Percentiles rank a stretch among this genome's conserved stretches.
phyloP scores from a whole-genome alignment of 2,888 invertebrate genomes.

The Megamerina dolium region DNA sequence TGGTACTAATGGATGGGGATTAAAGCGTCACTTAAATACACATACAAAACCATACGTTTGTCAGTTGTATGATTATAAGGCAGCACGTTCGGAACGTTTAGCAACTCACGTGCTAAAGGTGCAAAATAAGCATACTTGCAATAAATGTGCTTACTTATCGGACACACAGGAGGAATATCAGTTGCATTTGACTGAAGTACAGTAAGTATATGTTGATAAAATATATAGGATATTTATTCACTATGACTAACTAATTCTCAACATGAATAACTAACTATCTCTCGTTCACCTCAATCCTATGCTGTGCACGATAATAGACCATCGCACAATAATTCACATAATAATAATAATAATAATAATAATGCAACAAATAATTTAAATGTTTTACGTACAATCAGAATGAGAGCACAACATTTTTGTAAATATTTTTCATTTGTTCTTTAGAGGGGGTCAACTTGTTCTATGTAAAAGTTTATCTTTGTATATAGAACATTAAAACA shows the following conservation, averaged over 20 bases:
- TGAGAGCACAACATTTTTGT: conserved; percentile 47
- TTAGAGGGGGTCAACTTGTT: too few relatives aligned
- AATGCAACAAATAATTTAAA: conserved; percentile 41
- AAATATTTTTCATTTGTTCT: conserved; percentile 31
- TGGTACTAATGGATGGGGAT: conserved; percentile 89
- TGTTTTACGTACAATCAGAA: conserved; percentile 49
- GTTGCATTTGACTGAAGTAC: conserved; percentile 70
- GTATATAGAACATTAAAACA: too few relatives aligned
- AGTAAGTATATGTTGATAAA: conserved; percentile 55
- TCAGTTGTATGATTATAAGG: conserved; percentile 87
- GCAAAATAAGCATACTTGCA: conserved; percentile 85
- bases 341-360: conserved; percentile 29
- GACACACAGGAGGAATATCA: conserved; percentile 76
- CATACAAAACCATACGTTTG: conserved; percentile 89
- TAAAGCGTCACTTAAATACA: conserved; percentile 86
- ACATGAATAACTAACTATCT: too few relatives aligned
- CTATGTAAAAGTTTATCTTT: not conserved
- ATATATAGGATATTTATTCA: too few relatives aligned
- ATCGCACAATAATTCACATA: conserved; percentile 39
- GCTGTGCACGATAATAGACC: conserved; percentile 40
- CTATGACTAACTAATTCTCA: too few relatives aligned
- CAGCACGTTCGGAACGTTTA: conserved; percentile 81
- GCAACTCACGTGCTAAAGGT: conserved; percentile 87
- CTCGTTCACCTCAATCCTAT: too few relatives aligned
- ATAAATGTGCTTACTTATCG: conserved; percentile 79